Percentiles rank a stretch among this genome's conserved stretches.
Conservation (phyloP, 2,888 invertebrate species). For the Phytoseiulus persimilis region DNA sequence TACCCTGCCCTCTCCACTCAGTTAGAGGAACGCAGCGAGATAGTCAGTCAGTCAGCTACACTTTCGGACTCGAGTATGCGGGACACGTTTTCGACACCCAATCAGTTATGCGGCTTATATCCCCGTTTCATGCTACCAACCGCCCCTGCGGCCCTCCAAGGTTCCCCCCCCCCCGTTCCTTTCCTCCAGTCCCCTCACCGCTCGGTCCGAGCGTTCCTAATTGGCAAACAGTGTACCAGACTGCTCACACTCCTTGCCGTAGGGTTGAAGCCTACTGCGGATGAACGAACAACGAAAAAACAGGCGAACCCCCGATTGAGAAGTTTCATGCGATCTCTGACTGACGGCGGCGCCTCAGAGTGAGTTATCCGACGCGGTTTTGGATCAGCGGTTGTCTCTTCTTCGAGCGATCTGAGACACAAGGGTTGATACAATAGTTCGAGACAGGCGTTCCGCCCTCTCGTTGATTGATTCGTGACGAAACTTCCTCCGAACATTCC, state of each 20-base stretch:
- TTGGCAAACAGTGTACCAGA: slow-evolving; percentile 35
- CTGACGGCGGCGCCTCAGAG: too few species aligned
- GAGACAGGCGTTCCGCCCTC: neutral
- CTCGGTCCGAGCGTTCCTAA: slow-evolving; percentile 8
- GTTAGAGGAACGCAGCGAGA: neutral
- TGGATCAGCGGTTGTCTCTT: too few species aligned
- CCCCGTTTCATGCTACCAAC: neutral
- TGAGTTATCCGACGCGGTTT: too few species aligned
- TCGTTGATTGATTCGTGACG: neutral
- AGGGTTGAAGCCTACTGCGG: too few species aligned
- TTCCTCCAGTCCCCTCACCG: neutral
- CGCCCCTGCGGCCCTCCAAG: neutral
- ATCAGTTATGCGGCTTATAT: slow-evolving; percentile 38
- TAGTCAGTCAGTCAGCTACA: neutral
- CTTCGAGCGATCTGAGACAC: too few species aligned
- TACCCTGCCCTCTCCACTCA: neutral
- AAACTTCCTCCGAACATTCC: neutral
- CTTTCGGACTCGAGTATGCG: slow-evolving; percentile 32
- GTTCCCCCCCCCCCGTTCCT: neutral
- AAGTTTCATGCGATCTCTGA: too few species aligned
- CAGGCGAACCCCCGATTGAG: neutral
- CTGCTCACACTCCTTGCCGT: neutral
- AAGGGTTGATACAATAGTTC: neutral
- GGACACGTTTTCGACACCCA: slow-evolving; percentile 38
- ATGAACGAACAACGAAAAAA: neutral